phyloP scores from a whole-genome alignment of 1,140 invertebrate genomes.

The Megathymus violae region DNA sequence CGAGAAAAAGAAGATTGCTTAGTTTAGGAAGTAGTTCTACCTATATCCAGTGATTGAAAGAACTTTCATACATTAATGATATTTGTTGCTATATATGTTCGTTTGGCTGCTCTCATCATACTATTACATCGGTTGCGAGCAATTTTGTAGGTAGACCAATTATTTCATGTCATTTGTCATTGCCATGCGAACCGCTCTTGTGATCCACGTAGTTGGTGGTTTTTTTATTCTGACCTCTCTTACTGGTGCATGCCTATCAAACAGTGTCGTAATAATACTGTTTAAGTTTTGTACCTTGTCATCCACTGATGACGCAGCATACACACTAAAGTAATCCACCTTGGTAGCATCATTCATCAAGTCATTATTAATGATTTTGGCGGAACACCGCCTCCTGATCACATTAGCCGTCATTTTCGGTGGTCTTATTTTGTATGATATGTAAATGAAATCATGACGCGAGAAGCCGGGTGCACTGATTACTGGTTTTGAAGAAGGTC shows the following conservation, averaged over 20 bases:
- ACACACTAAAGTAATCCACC: not conserved
- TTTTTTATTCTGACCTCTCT: constrained; percentile 2
- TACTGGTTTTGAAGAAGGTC: no score
- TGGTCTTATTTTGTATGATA: no score
- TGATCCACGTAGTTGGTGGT: constrained; percentile 1
- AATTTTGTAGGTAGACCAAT: no score
- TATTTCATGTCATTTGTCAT: no score
- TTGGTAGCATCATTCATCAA: not conserved
- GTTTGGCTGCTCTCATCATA: no score
- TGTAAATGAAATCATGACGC: not conserved
- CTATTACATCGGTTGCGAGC: no score
- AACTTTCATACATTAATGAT: not conserved
- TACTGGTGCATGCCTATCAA: constrained; percentile 13
- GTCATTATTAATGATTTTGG: not conserved
- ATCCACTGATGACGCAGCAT: not conserved
- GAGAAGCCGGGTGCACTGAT: not conserved
- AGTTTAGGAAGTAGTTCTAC: not conserved
- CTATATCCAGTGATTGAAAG: not conserved
- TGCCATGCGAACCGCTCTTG: not conserved
- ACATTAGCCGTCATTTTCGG: not conserved
- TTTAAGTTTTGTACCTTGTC: not conserved
- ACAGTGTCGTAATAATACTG: not conserved
- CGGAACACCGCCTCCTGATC: not conserved
- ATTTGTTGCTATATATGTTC: not conserved
- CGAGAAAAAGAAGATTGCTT: not conserved